These are phyloP conservation scores for Drosophila sulfurigaster DNA, from an alignment of 1,140 invertebrate species.

Conservation along the genomic window DNA sequence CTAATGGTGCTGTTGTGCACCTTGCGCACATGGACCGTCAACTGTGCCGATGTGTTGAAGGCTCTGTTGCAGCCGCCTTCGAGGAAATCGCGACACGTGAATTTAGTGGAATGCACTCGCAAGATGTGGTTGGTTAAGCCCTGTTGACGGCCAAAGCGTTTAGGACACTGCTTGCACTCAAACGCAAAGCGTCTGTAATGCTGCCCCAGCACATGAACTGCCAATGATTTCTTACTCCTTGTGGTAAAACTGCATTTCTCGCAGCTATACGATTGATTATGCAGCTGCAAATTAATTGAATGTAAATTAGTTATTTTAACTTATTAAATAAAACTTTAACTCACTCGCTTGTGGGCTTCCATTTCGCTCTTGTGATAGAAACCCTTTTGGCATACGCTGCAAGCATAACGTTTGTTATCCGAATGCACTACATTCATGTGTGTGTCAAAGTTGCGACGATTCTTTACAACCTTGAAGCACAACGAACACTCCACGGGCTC, in stretches of 20 bases:
- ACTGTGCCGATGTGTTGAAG: slow-evolving; percentile 39
- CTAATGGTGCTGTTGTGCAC: slow-evolving; percentile 45
- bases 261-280: slow-evolving; percentile 56
- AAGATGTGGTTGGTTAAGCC: slow-evolving; percentile 67
- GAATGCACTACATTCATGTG: slow-evolving; percentile 75
- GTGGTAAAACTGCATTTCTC: slow-evolving; percentile 71
- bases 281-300: slow-evolving; percentile 38
- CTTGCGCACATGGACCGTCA: slow-evolving; percentile 61
- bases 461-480: slow-evolving; percentile 74
- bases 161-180: slow-evolving; percentile 62
- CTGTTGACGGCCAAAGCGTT: slow-evolving; percentile 69
- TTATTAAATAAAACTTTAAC: not conserved
- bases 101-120: slow-evolving; percentile 54
- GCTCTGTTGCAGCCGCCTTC: slow-evolving; percentile 53
- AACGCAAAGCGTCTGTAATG: slow-evolving; percentile 65
- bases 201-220: slow-evolving; percentile 68
- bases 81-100: slow-evolving; percentile 47
- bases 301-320: not conserved
- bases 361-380: slow-evolving; percentile 79
- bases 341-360: slow-evolving; percentile 67
- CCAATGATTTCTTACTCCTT: slow-evolving; percentile 68
- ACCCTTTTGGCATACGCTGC: slow-evolving; percentile 72
- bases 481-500: slow-evolving; percentile 59
- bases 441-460: slow-evolving; percentile 65
- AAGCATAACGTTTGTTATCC: slow-evolving; percentile 72